Evolutionary conservation across 2,113 vertebrate species (phyloP), one percentile per base, ranked within the genome.

Genomic region (Oophaga pumilio): DNA sequence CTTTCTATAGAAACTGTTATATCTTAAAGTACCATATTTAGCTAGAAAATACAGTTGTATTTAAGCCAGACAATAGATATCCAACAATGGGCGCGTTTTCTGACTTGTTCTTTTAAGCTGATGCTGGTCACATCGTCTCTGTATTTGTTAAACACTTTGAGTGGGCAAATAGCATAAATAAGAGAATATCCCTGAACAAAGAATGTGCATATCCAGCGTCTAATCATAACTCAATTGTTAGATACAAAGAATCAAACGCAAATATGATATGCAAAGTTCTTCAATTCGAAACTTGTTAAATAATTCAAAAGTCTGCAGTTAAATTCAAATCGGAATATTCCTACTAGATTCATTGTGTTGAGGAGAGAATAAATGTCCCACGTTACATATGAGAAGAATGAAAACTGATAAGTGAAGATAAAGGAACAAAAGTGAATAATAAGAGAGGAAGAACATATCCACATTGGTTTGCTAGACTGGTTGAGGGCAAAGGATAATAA

Each of bases 101-200:
- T 91, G 91, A 92, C 93, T 90, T 94, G 43, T 91, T 94, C 93
- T 92, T 90, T 93, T 90, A 88, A 87, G 85, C 92, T 93, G 53
- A 93, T 89, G 73, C 90, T 91, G n/a, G 91, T 93, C 85, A 94
- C 89, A 89, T 93, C 93, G 33, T 93, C 89, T 6, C 91, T 90
- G 20, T 93, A 93, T 53, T 94, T 90, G 81, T 93, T 93, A 81
- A 93, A 90, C 71, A 93, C 92, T 64, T 85, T 92, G 83, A 93
- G 88, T n/a, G 90, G 90, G 84, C 93, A 93, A 26, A 94, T 89
- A 84, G 93, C 90, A 93, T 94, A 86, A 86, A 89, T 78, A 80
- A 86, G 50, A 71, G 76, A 80, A 59, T 71, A 76, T 80, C 80
- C 26, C 76, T 71, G 62, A 80, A 79, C 52, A 86, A 86, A 76